phyloP scores from a whole-genome alignment of 2,113 vertebrate species.

The Tangachromis dhanisi region DNA sequence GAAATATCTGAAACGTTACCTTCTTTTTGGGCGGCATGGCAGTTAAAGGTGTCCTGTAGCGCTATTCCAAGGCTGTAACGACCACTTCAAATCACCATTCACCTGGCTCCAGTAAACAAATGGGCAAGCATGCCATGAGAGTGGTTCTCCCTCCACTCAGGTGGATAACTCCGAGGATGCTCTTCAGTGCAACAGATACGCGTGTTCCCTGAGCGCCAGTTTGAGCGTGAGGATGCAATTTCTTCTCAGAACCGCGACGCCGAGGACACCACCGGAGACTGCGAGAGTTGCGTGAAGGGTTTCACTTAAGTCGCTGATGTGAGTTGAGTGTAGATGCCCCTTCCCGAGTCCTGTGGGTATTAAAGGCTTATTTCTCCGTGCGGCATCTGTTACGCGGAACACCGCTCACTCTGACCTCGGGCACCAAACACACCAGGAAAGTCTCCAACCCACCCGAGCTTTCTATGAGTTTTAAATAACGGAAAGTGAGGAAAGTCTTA shows the following conservation, averaged over 20 bases:
- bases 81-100: slow-evolving; percentile 5
- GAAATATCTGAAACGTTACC: slow-evolving; percentile 39
- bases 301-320: slow-evolving; percentile 23
- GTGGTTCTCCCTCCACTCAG: not conserved
- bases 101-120: slow-evolving; percentile 4
- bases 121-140: slow-evolving; percentile 2
- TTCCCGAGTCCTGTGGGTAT: slow-evolving; percentile 50
- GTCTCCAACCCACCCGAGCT: not conserved
- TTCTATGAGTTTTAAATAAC: not conserved
- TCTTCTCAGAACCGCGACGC: not conserved
- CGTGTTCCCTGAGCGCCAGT: not conserved
- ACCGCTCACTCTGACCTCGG: slow-evolving; percentile 40
- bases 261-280: not conserved
- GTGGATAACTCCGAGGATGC: not conserved
- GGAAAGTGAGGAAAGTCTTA: not conserved
- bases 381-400: slow-evolving; percentile 67
- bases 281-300: slow-evolving; percentile 5
- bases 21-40: slow-evolving; percentile 77
- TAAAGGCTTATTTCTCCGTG: slow-evolving; percentile 67
- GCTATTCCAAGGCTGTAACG: slow-evolving; percentile 19
- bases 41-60: not conserved
- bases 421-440: not conserved
- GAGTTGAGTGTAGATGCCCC: slow-evolving; percentile 37
- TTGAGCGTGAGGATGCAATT: not conserved
- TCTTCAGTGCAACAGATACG: not conserved